Base-by-base conservation (phyloP, 2,113 vertebrate species). In the Montifringilla adamsi region DNA sequence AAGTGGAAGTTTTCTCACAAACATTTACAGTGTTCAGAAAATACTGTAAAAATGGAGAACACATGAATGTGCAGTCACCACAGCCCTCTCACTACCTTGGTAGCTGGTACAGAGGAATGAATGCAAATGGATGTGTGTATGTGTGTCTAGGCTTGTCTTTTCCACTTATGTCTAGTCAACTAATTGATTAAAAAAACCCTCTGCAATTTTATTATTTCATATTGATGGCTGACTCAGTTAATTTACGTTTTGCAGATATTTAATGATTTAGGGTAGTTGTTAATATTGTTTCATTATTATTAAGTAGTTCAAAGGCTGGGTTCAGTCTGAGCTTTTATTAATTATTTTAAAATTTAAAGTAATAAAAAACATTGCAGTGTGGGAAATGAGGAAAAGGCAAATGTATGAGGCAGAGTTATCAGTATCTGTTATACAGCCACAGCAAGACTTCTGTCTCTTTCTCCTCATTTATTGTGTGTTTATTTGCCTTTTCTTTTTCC, bases 401-500 rank as follows among this genome's bases (percentile, higher is more conserved):
- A 74, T 6, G 3, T 69, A 13, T 66, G 73, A 92, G 46, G 46
- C 49, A 78, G 47, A 46, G 77, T 58, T 64, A 80, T 83, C 62
- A 43, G 37, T 60, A 37, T 63, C 28, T 52, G 35, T 19, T 59
- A 21, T n/a, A 30, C 26, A 49, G 52, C 63, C 55, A 43, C 24
- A 91, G 35, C 27, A 86, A 80, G 55, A 74, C 35, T 95, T 90
- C 39, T 87, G 33, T 55, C 58, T 80, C 41, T 82, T 89, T 93
- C 53, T 84, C 60, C 35, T 89, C 14, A 15, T 88, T 91, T 88
- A n/a, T 18, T 81, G 11, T 59, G 43, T 81, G 19, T 83, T 91
- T 94, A 77, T 85, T 93, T 94, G 55, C 31, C 75, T 94, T 92
- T 83, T 83, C 33, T 56, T 92, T 93, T 85, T 46, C 64, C n/a